Conservation (phyloP, 1,140 invertebrate species). For the Papilio polyxenes region DNA sequence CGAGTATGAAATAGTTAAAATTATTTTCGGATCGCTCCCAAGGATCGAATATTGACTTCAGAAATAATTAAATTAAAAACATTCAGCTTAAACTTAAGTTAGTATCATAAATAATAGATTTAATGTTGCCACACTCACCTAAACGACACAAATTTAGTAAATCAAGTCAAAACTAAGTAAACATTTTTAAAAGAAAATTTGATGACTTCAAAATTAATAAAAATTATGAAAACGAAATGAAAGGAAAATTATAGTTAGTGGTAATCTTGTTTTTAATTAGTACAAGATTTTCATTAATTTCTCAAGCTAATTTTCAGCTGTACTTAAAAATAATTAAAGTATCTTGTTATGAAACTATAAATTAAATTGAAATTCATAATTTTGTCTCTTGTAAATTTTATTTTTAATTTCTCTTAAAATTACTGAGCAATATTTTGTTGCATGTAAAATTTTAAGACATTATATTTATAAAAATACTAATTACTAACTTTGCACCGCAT, state of each 20-base stretch:
- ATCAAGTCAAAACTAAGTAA: not conserved
- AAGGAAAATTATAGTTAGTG: not conserved
- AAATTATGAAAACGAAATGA: not conserved
- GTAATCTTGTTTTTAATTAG: not conserved
- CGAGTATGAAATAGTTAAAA: no score
- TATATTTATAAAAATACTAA: no score
- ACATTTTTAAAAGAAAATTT: constrained; percentile 16
- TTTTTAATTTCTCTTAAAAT: not conserved
- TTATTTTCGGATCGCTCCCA: no score
- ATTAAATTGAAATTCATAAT: not conserved
- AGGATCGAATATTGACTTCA: no score
- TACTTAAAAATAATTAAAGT: not conserved
- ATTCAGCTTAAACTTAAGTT: not conserved
- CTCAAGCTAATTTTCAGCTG: not conserved
- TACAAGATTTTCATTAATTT: constrained; percentile 5
- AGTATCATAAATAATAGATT: not conserved
- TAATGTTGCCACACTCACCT: not conserved
- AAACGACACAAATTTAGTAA: no score
- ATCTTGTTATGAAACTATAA: not conserved
- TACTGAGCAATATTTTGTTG: not conserved
- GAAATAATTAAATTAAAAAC: no score
- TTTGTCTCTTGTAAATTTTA: not conserved
- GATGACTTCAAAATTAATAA: constrained; percentile 10
- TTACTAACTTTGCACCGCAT: no score
- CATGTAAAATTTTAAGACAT: no score